phyloP scores from a whole-genome alignment of 2,113 vertebrate genomes.

The Caracal caracal region DNA sequence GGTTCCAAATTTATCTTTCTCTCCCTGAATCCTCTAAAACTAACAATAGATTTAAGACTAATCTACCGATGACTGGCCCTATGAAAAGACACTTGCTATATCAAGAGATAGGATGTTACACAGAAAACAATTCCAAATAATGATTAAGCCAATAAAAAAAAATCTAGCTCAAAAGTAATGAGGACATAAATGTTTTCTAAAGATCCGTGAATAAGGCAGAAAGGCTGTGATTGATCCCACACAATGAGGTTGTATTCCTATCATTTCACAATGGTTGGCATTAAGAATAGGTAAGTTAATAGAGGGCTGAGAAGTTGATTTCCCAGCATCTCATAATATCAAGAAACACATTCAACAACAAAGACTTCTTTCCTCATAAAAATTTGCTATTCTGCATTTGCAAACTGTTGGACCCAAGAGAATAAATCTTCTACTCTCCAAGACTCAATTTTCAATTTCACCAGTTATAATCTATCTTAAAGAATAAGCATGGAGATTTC shows the following conservation, averaged over 20 bases:
- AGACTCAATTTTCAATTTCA: not conserved
- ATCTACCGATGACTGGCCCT: not conserved
- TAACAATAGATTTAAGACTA: not conserved
- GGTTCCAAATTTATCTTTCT: conserved; percentile 19
- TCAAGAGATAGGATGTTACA: not conserved
- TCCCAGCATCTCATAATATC: conserved; percentile 9
- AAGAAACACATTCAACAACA: not conserved
- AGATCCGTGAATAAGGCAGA: not conserved
- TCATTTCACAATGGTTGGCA: not conserved
- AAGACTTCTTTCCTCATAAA: not conserved
- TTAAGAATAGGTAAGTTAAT: not conserved
- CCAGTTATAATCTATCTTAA: not conserved
- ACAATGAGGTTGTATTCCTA: not conserved
- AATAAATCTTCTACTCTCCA: not conserved
- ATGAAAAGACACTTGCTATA: not conserved
- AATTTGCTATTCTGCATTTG: not conserved
- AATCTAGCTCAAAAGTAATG: conserved; percentile 13
- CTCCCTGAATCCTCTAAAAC: not conserved
- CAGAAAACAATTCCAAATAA: conserved; percentile 4
- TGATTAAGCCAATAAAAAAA: not conserved
- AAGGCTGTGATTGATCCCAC: not conserved
- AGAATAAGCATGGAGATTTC: not conserved
- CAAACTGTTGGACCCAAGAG: not conserved
- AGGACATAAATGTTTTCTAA: not conserved
- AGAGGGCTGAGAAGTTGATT: not conserved